These are phyloP conservation scores for Potamarius usumacintae DNA, from an alignment of 2,113 vertebrate genomes.

Conservation along the genomic window DNA sequence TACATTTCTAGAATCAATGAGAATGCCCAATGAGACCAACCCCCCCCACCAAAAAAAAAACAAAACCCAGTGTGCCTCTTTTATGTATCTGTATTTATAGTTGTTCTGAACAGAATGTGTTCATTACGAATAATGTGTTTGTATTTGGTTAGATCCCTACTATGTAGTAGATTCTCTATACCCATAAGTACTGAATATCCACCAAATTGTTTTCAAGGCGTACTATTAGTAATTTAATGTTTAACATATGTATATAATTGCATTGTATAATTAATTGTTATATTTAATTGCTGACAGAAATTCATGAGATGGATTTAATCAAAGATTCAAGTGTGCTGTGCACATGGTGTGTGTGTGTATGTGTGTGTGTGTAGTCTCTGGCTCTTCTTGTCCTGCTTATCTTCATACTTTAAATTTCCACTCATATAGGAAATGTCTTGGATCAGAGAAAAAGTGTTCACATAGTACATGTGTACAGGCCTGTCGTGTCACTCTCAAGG, in stretches of 20 bases:
- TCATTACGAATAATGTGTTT: neutral
- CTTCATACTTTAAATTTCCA: neutral
- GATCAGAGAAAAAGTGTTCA: neutral
- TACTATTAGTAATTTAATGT: neutral
- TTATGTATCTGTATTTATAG: neutral
- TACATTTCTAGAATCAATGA: neutral
- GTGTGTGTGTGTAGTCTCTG: neutral
- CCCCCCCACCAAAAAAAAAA: neutral
- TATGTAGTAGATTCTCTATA: neutral
- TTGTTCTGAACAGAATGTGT: neutral
- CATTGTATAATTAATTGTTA: neutral
- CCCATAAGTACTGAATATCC: neutral
- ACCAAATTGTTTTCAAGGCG: neutral
- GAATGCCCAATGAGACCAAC: neutral
- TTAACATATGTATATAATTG: neutral
- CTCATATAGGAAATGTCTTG: neutral
- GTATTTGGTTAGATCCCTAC: neutral
- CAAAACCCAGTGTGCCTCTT: too few species aligned
- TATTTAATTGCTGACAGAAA: neutral
- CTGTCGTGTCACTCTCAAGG: constrained; percentile 48
- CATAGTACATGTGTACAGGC: neutral
- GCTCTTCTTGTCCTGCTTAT: neutral
- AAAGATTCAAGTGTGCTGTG: neutral
- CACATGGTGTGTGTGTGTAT: neutral
- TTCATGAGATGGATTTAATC: neutral